Base-by-base conservation (phyloP, 2,888 invertebrate species). In the Cephalotes varians region DNA sequence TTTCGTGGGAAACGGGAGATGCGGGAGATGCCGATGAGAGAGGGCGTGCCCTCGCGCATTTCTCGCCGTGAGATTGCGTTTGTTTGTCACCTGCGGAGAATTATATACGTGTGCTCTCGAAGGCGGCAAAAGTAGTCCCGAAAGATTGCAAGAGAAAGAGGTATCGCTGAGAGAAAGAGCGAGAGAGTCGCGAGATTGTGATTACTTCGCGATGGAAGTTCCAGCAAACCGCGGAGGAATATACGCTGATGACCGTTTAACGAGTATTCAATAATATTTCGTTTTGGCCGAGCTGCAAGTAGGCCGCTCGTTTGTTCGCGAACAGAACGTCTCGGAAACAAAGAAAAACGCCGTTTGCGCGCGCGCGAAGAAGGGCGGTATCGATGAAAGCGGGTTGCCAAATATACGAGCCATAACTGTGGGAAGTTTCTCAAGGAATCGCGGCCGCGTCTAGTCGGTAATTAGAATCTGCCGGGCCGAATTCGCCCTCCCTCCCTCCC, bases 191-290 rank as follows among this genome's bases (percentile, higher is more conserved):
- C 47, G 47, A 21, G 28, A 25, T 4, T 34, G 47, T 60, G 82
- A 74, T 81, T 79, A 54, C 60, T 79, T 77, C 12, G 64, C 69
- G 60, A 44, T 21, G 6, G 15, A 62, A 40, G 34, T 56, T 54
- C 51, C 64, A 67, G 44, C 60, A 47, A 65, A 49, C 47, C 31
- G 40, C 67, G 72, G 62, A 18, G 69, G 44, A 82, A 83, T 83
- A 77, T 81, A 84, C 86, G 84, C 87, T 90, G 91, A 92, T 91
- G 91, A 87, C 83, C 85, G 87, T 86, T 88, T 92, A 92, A 92
- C 91, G 91, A 92, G 88, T 84, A 89, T 89, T 88, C 90, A 90
- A 92, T 92, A 91, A 87, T 91, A 91, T 91, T 91, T 91, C 85
- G 86, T 83, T 88, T 87, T 77, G 71, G 82, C 82, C 44, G 60